phyloP scores from a whole-genome alignment of 2,113 vertebrate species.

The Indicator maculatus region DNA sequence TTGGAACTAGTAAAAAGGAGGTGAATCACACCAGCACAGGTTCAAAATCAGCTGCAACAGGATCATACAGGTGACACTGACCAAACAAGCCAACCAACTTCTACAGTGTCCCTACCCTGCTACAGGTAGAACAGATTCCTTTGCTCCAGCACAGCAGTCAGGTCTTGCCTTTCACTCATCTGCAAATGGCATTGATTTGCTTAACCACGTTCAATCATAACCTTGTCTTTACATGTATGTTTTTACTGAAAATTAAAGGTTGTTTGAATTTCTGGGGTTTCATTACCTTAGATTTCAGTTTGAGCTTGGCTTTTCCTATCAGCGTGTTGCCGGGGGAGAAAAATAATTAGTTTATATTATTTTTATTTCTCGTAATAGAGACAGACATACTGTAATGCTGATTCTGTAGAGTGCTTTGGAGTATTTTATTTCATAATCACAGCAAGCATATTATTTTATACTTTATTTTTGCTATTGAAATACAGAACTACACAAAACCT shows the following conservation, averaged over 20 bases:
- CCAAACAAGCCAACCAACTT: not conserved
- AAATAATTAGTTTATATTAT: not conserved
- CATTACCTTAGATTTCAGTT: not conserved
- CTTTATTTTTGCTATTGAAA: not conserved
- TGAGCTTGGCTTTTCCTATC: not conserved
- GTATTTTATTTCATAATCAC: not conserved
- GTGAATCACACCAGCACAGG: not conserved
- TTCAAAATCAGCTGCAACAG: not conserved
- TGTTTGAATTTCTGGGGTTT: not conserved
- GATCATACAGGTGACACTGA: not conserved
- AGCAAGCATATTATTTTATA: not conserved
- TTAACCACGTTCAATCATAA: not conserved
- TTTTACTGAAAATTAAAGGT: not conserved
- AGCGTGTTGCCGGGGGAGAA: not conserved
- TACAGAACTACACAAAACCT: not conserved
- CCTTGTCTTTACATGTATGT: not conserved
- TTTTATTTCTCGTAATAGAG: not conserved
- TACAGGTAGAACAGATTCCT: rapidly evolving
- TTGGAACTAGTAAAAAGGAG: not conserved
- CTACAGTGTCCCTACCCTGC: not conserved
- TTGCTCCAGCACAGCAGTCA: not conserved
- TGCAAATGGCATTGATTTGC: not conserved
- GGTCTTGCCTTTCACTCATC: not conserved
- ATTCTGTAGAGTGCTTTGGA: not conserved
- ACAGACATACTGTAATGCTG: not conserved